Evolutionary conservation across 2,113 vertebrate species (phyloP), one percentile per base, ranked within the genome.

Genomic region (Myxocyprinus asiaticus): DNA sequence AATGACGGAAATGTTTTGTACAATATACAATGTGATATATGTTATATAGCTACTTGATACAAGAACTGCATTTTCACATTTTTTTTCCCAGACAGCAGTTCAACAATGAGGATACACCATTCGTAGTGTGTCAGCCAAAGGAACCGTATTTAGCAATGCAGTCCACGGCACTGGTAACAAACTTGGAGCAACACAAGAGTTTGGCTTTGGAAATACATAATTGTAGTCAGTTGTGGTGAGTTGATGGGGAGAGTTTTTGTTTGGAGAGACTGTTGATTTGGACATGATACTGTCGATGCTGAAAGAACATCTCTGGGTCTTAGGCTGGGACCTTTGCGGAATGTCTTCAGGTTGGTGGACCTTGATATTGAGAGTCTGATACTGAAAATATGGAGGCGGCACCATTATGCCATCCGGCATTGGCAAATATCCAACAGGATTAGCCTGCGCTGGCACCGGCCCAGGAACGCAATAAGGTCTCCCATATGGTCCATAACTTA

Each of bases 231-330:
- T 44, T 5, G 82, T 33, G 22, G 22, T 53, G 71, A 69, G 9
- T 45, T 81, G 79, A 7, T 7, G 81, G 63, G 66, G 51, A 9
- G 79, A 84, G 67, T 14, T 76, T 71, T 69, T 86, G 9, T 33
- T 33, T 33, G 22, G 22, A 33, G 22, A 33, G 22, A 33, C 22
- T 33, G 82, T 78, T 44, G 85, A 81, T 62, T 87, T 93, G 77
- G 87, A 90, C 87, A 95, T 93, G 61, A 95, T 94, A 80, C 92
- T 94, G 70, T 95, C 94, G 22, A 95, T 94, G 84, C 91, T 94
- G 72, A 95, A 95, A 9, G 94, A 92, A 84, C 90, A 90, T 66
- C 90, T 93, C 33, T 87, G 87, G 14, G 84, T 50, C 45, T 53
- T 80, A 53, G 42, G 33, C 7, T 81, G 70, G 1, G 87, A 83